phyloP scores from a whole-genome alignment of 1,140 invertebrate species.

The Cotesia vestalis region DNA sequence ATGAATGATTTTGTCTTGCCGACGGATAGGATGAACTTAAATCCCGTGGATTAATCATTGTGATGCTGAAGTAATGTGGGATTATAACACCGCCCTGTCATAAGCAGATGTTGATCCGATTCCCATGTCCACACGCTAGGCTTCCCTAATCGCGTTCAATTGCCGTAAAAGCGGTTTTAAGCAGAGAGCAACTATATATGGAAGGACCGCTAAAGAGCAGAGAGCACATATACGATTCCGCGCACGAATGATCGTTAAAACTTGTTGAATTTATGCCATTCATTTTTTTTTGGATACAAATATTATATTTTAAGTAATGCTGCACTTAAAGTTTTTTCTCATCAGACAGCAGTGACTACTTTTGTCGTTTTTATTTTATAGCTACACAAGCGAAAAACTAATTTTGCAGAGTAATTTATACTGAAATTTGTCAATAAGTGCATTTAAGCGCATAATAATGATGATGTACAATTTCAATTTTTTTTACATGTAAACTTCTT shows the following conservation, averaged over 20 bases:
- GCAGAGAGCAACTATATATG: slow-evolving; percentile 22
- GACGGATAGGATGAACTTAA: slow-evolving; percentile 32
- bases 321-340: neutral
- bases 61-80: slow-evolving; percentile 44
- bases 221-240: neutral
- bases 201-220: neutral
- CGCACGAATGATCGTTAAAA: slow-evolving; percentile 21
- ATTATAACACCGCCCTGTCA: slow-evolving; percentile 60
- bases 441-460: too few relatives aligned
- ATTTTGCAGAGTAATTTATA: too few relatives aligned
- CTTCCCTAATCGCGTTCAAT: slow-evolving; percentile 60
- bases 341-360: neutral
- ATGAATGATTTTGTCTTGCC: neutral
- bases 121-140: slow-evolving; percentile 42
- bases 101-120: slow-evolving; percentile 63
- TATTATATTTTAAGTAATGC: neutral
- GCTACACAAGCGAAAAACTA: too few relatives aligned
- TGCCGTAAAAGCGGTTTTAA: slow-evolving; percentile 60
- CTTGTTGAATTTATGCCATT: slow-evolving; percentile 22
- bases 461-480: too few relatives aligned
- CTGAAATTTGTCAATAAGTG: too few relatives aligned
- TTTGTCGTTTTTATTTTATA: neutral
- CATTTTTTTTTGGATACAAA: neutral
- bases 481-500: too few relatives aligned
- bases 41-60: slow-evolving; percentile 38